Conservation (phyloP, 2,113 vertebrate genomes). For the Rhabdomys dilectus region DNA sequence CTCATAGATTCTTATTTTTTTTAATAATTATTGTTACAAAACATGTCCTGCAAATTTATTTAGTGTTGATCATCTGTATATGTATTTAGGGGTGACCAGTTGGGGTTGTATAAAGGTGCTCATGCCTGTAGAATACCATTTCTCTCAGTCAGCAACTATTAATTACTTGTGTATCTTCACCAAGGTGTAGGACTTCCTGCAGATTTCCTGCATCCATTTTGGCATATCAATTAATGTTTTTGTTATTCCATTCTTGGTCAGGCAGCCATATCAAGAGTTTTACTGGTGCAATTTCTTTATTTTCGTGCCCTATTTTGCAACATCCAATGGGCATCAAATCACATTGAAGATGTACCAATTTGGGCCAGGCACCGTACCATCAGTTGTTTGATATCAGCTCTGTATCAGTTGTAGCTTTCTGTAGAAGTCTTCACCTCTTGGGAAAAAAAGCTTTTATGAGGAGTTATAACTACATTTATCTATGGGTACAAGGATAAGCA, state of each 20-base stretch:
- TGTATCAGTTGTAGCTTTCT: no score
- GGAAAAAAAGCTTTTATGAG: background rate
- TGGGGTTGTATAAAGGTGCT: background rate
- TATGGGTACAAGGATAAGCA: background rate
- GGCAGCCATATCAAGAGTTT: background rate
- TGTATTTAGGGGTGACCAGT: background rate
- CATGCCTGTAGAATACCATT: background rate
- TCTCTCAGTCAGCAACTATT: background rate
- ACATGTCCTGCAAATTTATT: background rate
- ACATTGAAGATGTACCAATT: no score
- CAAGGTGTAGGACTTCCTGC: background rate
- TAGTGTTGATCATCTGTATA: background rate
- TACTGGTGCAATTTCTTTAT: background rate
- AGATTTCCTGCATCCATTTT: no score
- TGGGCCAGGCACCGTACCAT: no score
- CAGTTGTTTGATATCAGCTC: no score
- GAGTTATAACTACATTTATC: background rate
- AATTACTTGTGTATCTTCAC: background rate
- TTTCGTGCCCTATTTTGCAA: background rate
- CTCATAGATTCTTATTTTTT: background rate
- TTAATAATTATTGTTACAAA: background rate
- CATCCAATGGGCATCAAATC: background rate
- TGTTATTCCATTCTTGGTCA: no score
- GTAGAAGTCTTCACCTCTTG: no score
- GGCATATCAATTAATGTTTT: no score